These are phyloP conservation scores for Neopipo cinnamomea DNA, from an alignment of 2,113 vertebrate genomes.

Conservation along the genomic window DNA sequence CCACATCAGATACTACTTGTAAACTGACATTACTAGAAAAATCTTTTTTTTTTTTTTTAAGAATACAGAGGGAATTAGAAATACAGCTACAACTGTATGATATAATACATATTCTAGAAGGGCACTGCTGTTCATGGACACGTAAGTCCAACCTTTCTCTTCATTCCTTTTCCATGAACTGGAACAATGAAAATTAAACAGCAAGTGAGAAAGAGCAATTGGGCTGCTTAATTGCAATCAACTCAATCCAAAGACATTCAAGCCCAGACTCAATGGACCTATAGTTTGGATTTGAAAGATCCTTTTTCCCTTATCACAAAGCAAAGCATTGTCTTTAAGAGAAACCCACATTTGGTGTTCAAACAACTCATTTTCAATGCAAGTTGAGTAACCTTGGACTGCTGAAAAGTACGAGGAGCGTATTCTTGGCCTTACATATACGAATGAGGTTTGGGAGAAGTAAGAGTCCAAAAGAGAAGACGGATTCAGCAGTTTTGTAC, in stretches of 20 bases:
- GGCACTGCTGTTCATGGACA: neutral
- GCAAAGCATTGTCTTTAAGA: neutral
- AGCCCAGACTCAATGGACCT: neutral
- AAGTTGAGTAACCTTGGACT: neutral
- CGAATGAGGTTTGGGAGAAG: neutral
- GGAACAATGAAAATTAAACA: neutral
- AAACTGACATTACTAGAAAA: neutral
- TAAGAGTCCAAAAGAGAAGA: neutral
- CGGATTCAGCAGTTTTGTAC: slow-evolving; percentile 12
- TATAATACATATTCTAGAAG: neutral
- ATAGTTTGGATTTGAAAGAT: neutral
- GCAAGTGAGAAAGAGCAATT: neutral
- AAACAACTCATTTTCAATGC: neutral
- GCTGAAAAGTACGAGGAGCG: neutral
- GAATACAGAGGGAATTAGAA: neutral
- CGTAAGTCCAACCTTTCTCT: neutral
- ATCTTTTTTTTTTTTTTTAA: neutral
- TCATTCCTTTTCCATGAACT: neutral
- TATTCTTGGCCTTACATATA: neutral
- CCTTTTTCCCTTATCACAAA: neutral
- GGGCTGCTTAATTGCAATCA: neutral
- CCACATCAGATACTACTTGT: neutral
- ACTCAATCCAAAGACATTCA: neutral
- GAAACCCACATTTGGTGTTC: neutral
- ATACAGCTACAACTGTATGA: neutral